A percentile compares a stretch with the other conserved stretches of the same genome.
Evolutionary conservation across 1,140 invertebrate species (phyloP).

Genomic region (Ephestia elutella): DNA sequence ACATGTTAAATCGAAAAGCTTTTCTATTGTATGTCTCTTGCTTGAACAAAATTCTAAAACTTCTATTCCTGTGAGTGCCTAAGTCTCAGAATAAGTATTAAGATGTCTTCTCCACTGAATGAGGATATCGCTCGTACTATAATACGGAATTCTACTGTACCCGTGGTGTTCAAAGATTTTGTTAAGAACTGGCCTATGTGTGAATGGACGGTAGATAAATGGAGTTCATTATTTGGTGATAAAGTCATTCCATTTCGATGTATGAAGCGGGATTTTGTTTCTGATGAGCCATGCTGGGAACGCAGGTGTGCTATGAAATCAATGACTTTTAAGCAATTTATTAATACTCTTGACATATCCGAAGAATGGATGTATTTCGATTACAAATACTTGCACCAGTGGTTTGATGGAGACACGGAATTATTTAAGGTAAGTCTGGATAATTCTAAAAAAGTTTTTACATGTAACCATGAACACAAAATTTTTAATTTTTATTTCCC

Average conservation of each 20-base stretch:
- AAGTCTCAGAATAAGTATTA: background rate
- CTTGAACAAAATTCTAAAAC: too few relatives aligned
- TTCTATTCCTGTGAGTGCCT: too few relatives aligned
- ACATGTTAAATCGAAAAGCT: too few relatives aligned
- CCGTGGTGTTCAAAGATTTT: conserved; percentile 48
- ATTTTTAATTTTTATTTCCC: too few relatives aligned
- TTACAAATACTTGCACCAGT: conserved; percentile 87
- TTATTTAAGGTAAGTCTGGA: conserved; percentile 73
- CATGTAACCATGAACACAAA: too few relatives aligned
- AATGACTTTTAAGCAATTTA: conserved; percentile 79
- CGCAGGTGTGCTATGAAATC: conserved; percentile 74
- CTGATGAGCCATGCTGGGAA: conserved; percentile 85
- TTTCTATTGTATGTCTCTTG: too few relatives aligned
- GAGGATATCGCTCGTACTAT: conserved; percentile 46
- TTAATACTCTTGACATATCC: conserved; percentile 56
- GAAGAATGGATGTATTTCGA: conserved; percentile 86
- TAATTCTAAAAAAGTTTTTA: too few relatives aligned
- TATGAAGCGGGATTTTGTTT: conserved; percentile 48
- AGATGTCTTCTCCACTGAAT: conserved; percentile 31
- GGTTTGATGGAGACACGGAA: conserved; percentile 77
- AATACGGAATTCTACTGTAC: conserved; percentile 34
- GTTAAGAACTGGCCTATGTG: conserved; percentile 54
- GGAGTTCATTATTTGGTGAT: conserved; percentile 66
- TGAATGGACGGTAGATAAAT: conserved; percentile 66
- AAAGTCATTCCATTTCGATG: conserved; percentile 65